These are phyloP conservation scores for Seriola quinqueradiata DNA, from an alignment of 2,113 vertebrate genomes.

Conservation along the genomic window DNA sequence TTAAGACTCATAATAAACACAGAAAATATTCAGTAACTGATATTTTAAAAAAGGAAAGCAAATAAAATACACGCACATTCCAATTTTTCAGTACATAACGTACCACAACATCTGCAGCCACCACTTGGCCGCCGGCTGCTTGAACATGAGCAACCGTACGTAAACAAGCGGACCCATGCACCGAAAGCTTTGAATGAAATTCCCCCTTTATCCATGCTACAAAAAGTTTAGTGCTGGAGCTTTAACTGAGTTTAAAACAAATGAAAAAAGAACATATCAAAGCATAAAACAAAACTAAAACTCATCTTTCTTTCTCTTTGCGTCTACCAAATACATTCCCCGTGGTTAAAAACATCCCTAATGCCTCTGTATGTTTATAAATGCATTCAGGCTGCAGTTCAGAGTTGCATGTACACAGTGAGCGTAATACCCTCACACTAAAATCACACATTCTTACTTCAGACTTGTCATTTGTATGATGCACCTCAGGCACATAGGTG, in stretches of 20 bases:
- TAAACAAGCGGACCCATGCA: constrained; percentile 15
- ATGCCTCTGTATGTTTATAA: constrained; percentile 18
- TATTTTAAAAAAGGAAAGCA: not conserved
- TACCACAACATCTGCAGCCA: constrained; percentile 24
- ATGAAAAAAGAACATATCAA: not conserved
- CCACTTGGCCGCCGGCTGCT: constrained; percentile 8
- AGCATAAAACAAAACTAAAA: constrained; percentile 23
- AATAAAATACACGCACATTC: constrained; percentile 27
- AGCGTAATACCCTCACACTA: not conserved
- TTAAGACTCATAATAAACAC: constrained; percentile 9
- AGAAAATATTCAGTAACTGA: constrained; percentile 25
- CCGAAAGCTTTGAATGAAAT: constrained; percentile 19
- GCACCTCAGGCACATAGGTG: not conserved
- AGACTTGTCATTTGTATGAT: not conserved
- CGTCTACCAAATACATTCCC: constrained; percentile 58
- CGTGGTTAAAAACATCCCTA: constrained; percentile 37
- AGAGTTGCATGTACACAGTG: constrained; percentile 29
- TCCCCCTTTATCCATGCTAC: constrained; percentile 9
- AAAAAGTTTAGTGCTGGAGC: constrained; percentile 6
- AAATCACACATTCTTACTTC: not conserved
- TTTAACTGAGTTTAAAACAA: constrained; percentile 21
- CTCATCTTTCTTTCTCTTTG: constrained; percentile 53
- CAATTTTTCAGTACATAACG: not conserved
- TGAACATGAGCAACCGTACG: not conserved
- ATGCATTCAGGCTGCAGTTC: constrained; percentile 41